Conservation (phyloP, 2,888 invertebrate species). For the Cantharis flavilabris region DNA sequence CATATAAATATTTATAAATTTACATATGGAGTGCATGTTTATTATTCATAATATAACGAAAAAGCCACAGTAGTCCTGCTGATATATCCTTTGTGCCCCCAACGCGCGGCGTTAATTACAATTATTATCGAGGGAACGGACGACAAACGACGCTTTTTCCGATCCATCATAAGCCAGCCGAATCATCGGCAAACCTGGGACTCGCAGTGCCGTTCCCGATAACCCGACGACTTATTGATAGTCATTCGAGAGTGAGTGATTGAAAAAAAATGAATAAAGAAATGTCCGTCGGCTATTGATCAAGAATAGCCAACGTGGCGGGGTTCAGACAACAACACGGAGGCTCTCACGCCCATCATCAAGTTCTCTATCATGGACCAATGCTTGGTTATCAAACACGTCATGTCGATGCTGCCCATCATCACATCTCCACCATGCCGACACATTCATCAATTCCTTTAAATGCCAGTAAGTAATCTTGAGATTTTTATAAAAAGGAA, state of each 20-base stretch:
- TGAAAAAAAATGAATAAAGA: slow-evolving; percentile 8
- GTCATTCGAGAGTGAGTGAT: slow-evolving; percentile 20
- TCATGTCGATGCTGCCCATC: slow-evolving; percentile 49
- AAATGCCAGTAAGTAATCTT: slow-evolving; percentile 53
- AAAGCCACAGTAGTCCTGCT: slow-evolving; percentile 1
- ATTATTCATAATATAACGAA: slow-evolving; percentile 20
- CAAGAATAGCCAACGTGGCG: slow-evolving; percentile 50
- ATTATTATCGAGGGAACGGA: not conserved
- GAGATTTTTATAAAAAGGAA: not conserved
- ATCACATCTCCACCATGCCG: slow-evolving; percentile 45
- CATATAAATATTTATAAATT: slow-evolving; percentile 25
- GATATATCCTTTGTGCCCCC: slow-evolving; percentile 9
- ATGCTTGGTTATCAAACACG: slow-evolving; percentile 52
- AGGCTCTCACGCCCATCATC: slow-evolving; percentile 48
- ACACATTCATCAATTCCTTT: slow-evolving; percentile 50
- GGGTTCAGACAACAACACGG: slow-evolving; percentile 53
- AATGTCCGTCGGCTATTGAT: slow-evolving; percentile 38
- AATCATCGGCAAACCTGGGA: not conserved
- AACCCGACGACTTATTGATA: not conserved
- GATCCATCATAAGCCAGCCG: not conserved
- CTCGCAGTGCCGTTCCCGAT: no score
- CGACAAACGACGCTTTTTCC: not conserved
- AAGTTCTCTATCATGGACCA: slow-evolving; percentile 53
- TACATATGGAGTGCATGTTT: slow-evolving; percentile 19
- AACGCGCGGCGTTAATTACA: not conserved